Base-by-base conservation (phyloP, 1,140 invertebrate species). In the Triops longicaudatus region DNA sequence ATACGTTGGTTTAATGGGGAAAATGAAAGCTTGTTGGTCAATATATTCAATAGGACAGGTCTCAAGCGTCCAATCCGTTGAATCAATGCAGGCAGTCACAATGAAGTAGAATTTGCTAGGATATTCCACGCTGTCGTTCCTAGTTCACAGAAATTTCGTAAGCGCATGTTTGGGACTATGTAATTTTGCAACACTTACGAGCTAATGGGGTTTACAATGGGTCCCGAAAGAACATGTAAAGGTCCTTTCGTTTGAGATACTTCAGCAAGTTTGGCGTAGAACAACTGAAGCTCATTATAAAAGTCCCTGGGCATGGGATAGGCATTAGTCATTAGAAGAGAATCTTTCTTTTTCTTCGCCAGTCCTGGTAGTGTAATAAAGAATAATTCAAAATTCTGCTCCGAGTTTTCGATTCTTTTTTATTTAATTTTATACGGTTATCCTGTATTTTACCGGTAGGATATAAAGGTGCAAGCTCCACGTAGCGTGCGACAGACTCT, bases 11-110 rank as follows among this genome's bases (percentile, higher is more conserved):
- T 72, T n/a, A 28, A 77, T 44, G 2, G 76, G 76, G 26, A 77
- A 73, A 1, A 77, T 71, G 26, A 77, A 77, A 26, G 43, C 71
- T 43, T 77, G 76, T n/a, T 73, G n/a, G 28, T 77, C 76, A 42
- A 71, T 77, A 22, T 77, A 26, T 27, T 77, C 72, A 17, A 42
- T 22, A 17, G 76, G 76, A 43, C 76, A 77, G 6, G 76, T 26
- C 1, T 26, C 63, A 1, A 50, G 76, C 26, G 28, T 76, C 26
- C 44, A 76, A 72, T 73, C 76, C 5, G 42, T 63, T 2, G 50
- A 43, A 28, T 26, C 22, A 22, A n/a, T 77, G 76, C 76, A 77
- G 72, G 76, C 76, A 26, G 76, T 73, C 22, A 77, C 71, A 10
- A 77, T 43, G 31, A 37, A 77, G 41, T 73, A 77, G 26, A 77